A percentile compares a stretch with the other conserved stretches of the same genome.
These are phyloP conservation scores for Pachliopta kotzebuea DNA, from an alignment of 2,888 invertebrate species.

Conservation along the genomic window DNA sequence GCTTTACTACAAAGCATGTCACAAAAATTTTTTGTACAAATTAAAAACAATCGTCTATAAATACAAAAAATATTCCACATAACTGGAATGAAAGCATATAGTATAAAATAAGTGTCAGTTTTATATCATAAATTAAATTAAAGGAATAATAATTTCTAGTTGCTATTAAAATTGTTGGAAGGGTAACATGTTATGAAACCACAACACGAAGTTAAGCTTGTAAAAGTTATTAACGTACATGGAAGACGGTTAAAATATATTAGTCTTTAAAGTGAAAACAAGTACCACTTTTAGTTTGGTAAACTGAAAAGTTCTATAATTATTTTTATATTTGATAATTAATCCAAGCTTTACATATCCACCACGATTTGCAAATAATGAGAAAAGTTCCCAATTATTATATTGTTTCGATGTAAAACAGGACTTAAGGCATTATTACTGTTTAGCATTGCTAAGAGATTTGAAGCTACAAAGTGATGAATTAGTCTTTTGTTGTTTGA, in stretches of 20 bases:
- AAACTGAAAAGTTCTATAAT: background rate
- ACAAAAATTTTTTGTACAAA: background rate
- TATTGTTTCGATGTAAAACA: too few relatives aligned
- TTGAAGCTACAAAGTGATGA: too few relatives aligned
- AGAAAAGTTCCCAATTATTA: too few relatives aligned
- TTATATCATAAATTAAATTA: background rate
- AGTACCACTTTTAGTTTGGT: background rate
- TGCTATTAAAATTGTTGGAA: slow-evolving; percentile 29
- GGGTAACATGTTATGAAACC: slow-evolving; percentile 31
- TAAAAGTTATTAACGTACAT: slow-evolving; percentile 25
- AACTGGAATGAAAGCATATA: background rate
- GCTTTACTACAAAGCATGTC: background rate
- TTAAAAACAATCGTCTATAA: background rate
- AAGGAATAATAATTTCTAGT: background rate
- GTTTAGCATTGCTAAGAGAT: too few relatives aligned
- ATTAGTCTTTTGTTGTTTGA: too few relatives aligned
- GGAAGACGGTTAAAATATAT: slow-evolving; percentile 19
- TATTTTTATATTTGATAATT: background rate
- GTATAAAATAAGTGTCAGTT: background rate
- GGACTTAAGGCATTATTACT: too few relatives aligned
- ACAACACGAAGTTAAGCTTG: slow-evolving; percentile 34
- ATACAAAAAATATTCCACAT: background rate
- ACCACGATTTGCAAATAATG: too few relatives aligned
- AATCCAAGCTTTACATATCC: too few relatives aligned
- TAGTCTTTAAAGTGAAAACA: background rate